Evolutionary conservation across 2,113 vertebrate genomes (phyloP).

Genomic region (Plectropomus leopardus): DNA sequence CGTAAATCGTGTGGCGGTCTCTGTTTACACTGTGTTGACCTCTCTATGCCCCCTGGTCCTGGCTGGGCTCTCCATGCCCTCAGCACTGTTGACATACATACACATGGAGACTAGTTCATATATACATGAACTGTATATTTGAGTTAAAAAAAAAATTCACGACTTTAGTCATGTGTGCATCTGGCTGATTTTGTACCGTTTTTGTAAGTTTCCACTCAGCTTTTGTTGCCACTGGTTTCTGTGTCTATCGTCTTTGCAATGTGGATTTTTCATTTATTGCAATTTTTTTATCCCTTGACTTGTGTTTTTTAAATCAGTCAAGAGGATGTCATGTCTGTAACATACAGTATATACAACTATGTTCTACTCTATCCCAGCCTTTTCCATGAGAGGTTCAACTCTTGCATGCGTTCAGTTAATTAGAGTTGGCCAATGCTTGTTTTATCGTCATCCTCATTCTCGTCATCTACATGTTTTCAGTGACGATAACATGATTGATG

Average conservation of each 20-base stretch:
- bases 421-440: background rate
- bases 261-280: background rate
- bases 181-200: conserved; percentile 2
- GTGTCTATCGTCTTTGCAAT: background rate
- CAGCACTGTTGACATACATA: conserved; percentile 60
- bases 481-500: background rate
- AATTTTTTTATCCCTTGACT: background rate
- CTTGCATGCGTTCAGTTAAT: background rate
- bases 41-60: conserved; percentile 66
- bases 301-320: background rate
- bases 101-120: conserved; percentile 36
- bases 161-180: background rate
- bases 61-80: conserved; percentile 63
- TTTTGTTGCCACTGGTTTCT: background rate
- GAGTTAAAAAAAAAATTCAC: background rate
- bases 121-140: conserved; percentile 8
- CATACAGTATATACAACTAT: background rate
- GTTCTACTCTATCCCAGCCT: background rate
- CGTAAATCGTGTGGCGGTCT: conserved; percentile 80
- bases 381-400: background rate
- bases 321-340: background rate
- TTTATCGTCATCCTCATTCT: background rate
- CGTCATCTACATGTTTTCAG: background rate
- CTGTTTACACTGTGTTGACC: conserved; percentile 82
- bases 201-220: conserved; percentile 18